Conservation (phyloP, 2,888 invertebrate genomes). For the Spilosoma lubricipeda region DNA sequence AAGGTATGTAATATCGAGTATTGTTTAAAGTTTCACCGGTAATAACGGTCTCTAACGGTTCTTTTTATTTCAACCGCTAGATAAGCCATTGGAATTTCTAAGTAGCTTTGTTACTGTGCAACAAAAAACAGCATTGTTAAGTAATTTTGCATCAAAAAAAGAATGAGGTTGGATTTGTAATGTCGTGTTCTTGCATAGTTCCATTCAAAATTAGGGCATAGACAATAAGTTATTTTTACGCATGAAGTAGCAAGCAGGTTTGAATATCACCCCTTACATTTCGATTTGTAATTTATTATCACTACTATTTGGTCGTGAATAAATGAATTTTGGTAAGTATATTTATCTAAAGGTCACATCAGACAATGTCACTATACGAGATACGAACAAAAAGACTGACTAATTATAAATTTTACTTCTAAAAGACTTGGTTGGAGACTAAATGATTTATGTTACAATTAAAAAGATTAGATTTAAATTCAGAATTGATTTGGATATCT, state of each 20-base stretch:
- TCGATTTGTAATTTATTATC: neutral
- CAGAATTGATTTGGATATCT: neutral
- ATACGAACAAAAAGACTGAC: neutral
- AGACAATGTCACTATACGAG: conserved; percentile 17
- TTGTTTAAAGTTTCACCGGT: conserved; percentile 25
- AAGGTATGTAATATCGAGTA: conserved; percentile 68
- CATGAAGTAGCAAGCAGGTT: conserved; percentile 48
- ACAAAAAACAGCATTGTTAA: conserved; percentile 12
- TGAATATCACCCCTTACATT: conserved; percentile 46
- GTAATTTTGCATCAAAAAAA: conserved; percentile 39
- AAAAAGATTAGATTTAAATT: neutral
- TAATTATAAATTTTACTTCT: neutral
- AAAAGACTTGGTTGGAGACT: neutral
- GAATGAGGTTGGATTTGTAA: conserved; percentile 41
- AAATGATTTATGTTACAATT: neutral
- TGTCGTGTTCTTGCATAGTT: conserved; percentile 63
- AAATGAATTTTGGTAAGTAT: conserved; percentile 7
- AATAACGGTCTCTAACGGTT: conserved; percentile 41
- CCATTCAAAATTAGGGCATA: conserved; percentile 61
- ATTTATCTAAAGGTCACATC: conserved; percentile 27
- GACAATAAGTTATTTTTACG: conserved; percentile 60
- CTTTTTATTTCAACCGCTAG: conserved; percentile 21
- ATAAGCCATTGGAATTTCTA: conserved; percentile 33
- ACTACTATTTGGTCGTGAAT: neutral
- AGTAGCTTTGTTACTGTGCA: conserved; percentile 12